phyloP scores from a whole-genome alignment of 1,140 invertebrate species.

The Elysia chlorotica region DNA sequence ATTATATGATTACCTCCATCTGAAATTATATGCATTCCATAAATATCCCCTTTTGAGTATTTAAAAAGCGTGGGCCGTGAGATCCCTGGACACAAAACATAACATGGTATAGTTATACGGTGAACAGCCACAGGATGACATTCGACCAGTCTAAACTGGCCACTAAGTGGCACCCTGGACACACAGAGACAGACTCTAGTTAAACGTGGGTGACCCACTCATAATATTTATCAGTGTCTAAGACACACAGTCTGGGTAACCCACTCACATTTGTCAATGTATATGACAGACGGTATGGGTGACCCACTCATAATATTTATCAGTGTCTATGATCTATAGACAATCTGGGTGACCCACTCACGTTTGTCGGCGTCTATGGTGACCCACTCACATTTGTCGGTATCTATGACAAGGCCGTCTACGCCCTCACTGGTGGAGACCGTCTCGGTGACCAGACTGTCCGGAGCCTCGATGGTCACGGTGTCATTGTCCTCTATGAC shows the following conservation, averaged over 20 bases:
- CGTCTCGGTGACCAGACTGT: conserved; percentile 33
- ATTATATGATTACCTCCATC: too few species aligned
- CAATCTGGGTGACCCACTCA: background rate
- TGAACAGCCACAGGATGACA: too few species aligned
- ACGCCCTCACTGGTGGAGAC: conserved; percentile 23
- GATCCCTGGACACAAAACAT: background rate
- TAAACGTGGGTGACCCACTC: too few species aligned
- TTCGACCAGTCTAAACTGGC: too few species aligned
- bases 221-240: background rate
- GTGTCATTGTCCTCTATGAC: conserved; percentile 41
- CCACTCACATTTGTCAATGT: background rate
- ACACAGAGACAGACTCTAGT: too few species aligned
- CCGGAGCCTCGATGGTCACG: conserved; percentile 52
- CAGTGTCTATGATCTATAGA: background rate
- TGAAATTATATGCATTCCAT: too few species aligned
- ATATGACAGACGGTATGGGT: background rate
- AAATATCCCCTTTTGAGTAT: too few species aligned
- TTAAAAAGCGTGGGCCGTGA: background rate
- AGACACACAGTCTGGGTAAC: background rate
- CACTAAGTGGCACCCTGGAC: too few species aligned
- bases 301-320: background rate
- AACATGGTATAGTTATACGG: background rate
- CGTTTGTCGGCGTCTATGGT: background rate
- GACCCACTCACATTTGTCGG: conserved; percentile 17
- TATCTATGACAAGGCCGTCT: conserved; percentile 20